These are phyloP conservation scores for Drosophila merina DNA, from an alignment of 2,888 invertebrate species.

Conservation along the genomic window DNA sequence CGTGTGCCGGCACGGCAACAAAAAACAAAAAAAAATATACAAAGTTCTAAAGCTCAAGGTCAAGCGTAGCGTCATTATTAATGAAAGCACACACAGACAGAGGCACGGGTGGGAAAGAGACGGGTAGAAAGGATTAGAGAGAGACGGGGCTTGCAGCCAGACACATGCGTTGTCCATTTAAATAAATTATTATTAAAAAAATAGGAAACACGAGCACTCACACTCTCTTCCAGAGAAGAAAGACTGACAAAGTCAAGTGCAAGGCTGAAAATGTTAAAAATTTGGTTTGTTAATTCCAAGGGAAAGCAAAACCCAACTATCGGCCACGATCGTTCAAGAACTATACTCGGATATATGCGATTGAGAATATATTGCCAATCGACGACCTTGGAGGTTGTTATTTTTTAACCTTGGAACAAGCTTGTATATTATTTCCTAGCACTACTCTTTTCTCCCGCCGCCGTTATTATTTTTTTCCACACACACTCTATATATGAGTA, in stretches of 20 bases:
- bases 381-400: slow-evolving; percentile 83
- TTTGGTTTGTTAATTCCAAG: slow-evolving; percentile 8
- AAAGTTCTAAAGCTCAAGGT: slow-evolving; percentile 75
- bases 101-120: slow-evolving; percentile 4
- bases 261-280: slow-evolving; percentile 50
- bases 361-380: slow-evolving; percentile 14
- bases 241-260: slow-evolving; percentile 71
- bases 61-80: slow-evolving; percentile 75
- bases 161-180: slow-evolving; percentile 69
- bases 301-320: neutral
- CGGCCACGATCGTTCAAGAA: slow-evolving; percentile 24
- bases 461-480: slow-evolving; percentile 42
- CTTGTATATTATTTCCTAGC: slow-evolving; percentile 15
- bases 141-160: slow-evolving; percentile 1
- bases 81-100: slow-evolving; percentile 55
- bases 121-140: neutral
- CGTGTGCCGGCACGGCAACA: slow-evolving; percentile 33
- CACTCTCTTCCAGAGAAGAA: neutral
- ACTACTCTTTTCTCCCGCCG: slow-evolving; percentile 25
- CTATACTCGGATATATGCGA: neutral
- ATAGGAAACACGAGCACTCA: neutral
- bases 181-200: slow-evolving; percentile 64
- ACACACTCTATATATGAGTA: slow-evolving; percentile 54
- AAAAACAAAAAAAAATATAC: slow-evolving; percentile 24
- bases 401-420: slow-evolving; percentile 84